Evolutionary conservation across 1,140 invertebrate species (phyloP).

Genomic region (Drosophila sp.): DNA sequence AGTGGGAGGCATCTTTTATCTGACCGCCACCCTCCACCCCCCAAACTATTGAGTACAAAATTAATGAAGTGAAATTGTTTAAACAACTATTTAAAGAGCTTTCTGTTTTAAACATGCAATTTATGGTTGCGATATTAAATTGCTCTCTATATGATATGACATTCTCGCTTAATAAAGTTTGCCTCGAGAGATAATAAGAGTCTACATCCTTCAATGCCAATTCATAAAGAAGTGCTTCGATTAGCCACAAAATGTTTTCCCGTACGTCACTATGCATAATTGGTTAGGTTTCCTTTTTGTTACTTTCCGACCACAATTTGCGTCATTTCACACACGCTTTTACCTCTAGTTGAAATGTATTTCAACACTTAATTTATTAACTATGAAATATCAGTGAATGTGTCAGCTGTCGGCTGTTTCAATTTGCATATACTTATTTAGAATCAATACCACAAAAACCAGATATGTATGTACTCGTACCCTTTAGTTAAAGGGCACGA

Average conservation of each 20-base stretch:
- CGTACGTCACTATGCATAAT: too few species aligned
- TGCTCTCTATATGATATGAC: background rate
- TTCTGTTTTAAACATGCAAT: background rate
- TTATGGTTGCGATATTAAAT: background rate
- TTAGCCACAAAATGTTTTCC: too few species aligned
- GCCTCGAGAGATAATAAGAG: background rate
- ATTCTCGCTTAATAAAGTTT: background rate
- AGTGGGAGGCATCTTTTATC: too few species aligned
- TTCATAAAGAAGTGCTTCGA: too few species aligned
- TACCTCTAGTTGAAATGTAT: too few species aligned
- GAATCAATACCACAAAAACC: too few species aligned
- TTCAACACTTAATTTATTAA: constrained; percentile 18
- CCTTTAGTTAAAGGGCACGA: background rate
- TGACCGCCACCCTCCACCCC: background rate
- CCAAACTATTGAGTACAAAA: background rate
- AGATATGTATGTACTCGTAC: background rate
- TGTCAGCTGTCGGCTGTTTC: constrained; percentile 56
- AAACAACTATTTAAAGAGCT: background rate
- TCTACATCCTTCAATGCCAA: too few species aligned
- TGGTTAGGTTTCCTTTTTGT: too few species aligned
- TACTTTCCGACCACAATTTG: too few species aligned
- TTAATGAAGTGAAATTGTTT: constrained; percentile 8
- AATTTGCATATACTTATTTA: background rate
- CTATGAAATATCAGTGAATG: constrained; percentile 51
- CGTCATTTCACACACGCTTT: too few species aligned